Conservation (phyloP, 1,140 invertebrate genomes). For the Drosophila truncata region DNA sequence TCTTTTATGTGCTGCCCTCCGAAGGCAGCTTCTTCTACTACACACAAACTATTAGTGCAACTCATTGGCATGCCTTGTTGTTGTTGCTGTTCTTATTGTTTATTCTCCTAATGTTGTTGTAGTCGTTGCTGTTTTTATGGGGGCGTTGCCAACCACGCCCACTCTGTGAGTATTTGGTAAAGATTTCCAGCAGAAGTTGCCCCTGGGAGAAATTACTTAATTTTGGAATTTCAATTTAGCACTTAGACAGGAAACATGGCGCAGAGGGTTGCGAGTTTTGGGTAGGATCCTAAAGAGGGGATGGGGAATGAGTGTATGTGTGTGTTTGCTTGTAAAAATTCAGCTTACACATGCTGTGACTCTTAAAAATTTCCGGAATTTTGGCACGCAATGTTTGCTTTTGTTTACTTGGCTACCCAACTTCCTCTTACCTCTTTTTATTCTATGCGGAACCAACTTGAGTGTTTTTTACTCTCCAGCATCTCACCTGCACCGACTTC, state of each 20-base stretch:
- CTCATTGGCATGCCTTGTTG: conserved; percentile 65
- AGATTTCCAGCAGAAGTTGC: conserved; percentile 56
- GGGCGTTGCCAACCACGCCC: conserved; percentile 60
- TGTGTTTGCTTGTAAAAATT: conserved; percentile 60
- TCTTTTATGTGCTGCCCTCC: conserved; percentile 48
- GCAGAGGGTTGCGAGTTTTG: conserved; percentile 15
- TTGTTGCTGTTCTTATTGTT: conserved; percentile 63
- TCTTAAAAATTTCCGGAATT: conserved; percentile 81
- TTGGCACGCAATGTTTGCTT: conserved; percentile 78
- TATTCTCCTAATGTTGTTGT: conserved; percentile 31
- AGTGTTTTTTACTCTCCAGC: conserved; percentile 18
- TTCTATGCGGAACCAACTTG: neutral
- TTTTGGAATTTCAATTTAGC: conserved; percentile 84
- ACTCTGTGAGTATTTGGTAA: conserved; percentile 28
- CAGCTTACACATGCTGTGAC: conserved; percentile 81
- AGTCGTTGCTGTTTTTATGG: conserved; percentile 52
- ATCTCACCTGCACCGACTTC: conserved; percentile 13
- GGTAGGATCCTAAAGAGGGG: neutral
- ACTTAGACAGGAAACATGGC: conserved; percentile 65
- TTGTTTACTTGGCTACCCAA: conserved; percentile 69
- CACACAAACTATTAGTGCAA: conserved; percentile 74
- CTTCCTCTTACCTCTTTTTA: conserved; percentile 4
- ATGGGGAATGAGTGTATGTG: neutral
- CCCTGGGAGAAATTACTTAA: conserved; percentile 80
- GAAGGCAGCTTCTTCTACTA: conserved; percentile 11